phyloP scores from a whole-genome alignment of 2,113 vertebrate species.

The Xenopus borealis region DNA sequence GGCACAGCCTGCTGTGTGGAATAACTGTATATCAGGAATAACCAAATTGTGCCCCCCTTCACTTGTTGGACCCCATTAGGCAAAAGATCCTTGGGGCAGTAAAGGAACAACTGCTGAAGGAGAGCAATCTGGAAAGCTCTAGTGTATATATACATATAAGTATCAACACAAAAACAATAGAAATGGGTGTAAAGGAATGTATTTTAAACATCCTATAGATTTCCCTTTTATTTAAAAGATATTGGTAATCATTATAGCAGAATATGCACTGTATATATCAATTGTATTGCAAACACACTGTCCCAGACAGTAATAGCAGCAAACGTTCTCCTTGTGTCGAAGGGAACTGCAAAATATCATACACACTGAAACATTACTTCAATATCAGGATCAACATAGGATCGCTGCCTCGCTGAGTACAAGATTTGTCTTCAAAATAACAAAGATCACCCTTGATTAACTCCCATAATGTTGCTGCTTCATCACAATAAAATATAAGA shows the following conservation, averaged over 20 bases:
- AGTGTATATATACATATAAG: conserved; percentile 10
- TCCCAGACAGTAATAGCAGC: conserved; percentile 62
- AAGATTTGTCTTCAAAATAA: too few relatives aligned
- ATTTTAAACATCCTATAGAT: conserved; percentile 59
- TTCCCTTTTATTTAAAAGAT: conserved; percentile 66
- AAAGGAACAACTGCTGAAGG: too few relatives aligned
- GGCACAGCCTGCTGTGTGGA: conserved; percentile 37
- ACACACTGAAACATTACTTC: conserved; percentile 25
- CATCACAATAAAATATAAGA: too few relatives aligned
- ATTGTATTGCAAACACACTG: conserved; percentile 56
- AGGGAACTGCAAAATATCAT: conserved; percentile 20
- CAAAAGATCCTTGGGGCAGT: too few relatives aligned
- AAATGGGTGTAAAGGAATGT: conserved; percentile 64
- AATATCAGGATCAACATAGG: conserved; percentile 6
- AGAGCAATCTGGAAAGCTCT: too few relatives aligned
- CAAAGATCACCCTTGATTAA: too few relatives aligned
- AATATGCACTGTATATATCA: conserved; percentile 46
- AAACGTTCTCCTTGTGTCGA: conserved; percentile 51
- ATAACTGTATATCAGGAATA: conserved; percentile 25
- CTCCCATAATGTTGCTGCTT: too few relatives aligned
- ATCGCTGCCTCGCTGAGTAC: background rate
- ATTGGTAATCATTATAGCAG: conserved; percentile 49
- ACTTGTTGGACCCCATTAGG: too few relatives aligned
- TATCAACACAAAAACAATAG: conserved; percentile 64
- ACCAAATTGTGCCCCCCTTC: too few relatives aligned